Percentiles rank a stretch among this genome's conserved stretches.
phyloP scores from a whole-genome alignment of 2,113 vertebrate species.

The Perognathus longimembris region DNA sequence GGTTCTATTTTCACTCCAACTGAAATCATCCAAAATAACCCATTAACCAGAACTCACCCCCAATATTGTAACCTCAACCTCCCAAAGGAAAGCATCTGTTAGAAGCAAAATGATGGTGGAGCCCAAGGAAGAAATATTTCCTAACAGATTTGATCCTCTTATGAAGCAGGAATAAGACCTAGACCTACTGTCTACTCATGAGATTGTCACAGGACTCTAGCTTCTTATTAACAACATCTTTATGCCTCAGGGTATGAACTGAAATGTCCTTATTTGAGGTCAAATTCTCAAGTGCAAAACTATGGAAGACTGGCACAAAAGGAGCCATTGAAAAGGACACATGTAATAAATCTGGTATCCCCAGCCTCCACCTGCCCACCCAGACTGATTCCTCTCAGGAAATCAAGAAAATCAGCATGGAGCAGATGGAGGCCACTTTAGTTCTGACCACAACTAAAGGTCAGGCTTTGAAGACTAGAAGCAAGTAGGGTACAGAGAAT shows the following conservation, averaged over 20 bases:
- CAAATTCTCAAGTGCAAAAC: neutral
- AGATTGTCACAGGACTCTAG: neutral
- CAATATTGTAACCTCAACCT: neutral
- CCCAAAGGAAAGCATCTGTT: neutral
- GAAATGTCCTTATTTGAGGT: constrained; percentile 18
- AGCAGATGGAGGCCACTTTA: neutral
- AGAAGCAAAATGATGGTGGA: neutral
- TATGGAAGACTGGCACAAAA: neutral
- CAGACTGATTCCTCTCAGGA: neutral
- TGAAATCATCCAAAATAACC: neutral
- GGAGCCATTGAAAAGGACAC: neutral
- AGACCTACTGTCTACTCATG: neutral
- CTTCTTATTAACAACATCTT: neutral
- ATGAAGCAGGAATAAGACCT: neutral
- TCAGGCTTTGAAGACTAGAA: neutral
- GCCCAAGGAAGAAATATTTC: neutral
- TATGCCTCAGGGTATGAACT: neutral
- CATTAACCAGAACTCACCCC: neutral
- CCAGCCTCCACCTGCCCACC: neutral
- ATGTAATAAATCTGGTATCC: neutral
- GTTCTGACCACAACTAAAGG: neutral
- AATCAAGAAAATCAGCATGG: neutral
- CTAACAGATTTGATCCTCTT: neutral
- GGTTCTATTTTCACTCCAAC: neutral
- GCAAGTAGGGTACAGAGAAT: neutral